Conservation (phyloP, 2,797 vertebrate species). For the Sparus aurata region DNA sequence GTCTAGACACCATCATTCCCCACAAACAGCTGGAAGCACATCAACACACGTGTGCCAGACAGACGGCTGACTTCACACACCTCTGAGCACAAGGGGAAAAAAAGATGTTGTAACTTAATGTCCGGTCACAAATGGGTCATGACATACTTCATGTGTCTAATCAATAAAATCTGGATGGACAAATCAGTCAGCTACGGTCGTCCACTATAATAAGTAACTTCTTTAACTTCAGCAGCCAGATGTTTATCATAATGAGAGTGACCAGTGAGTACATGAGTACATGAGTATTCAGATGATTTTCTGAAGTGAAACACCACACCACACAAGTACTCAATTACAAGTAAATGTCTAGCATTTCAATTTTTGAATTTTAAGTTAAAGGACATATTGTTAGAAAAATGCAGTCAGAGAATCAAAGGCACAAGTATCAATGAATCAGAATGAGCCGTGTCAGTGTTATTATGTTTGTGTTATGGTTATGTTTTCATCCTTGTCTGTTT, state of each 20-base stretch:
- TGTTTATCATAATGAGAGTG: neutral
- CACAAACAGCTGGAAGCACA: conserved; percentile 78
- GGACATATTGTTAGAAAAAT: neutral
- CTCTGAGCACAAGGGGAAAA: conserved; percentile 36
- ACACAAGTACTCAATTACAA: neutral
- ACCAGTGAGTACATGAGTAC: neutral
- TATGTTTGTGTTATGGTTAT: too few relatives aligned
- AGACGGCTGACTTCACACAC: conserved; percentile 71
- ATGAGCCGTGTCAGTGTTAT: neutral
- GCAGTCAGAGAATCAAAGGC: neutral
- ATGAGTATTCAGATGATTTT: neutral
- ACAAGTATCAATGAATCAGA: neutral
- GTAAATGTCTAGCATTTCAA: neutral
- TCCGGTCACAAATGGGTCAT: conserved; percentile 28
- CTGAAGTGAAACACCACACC: neutral
- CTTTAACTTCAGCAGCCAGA: neutral
- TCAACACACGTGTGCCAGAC: conserved; percentile 75
- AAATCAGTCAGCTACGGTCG: neutral
- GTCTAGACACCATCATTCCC: conserved; percentile 69
- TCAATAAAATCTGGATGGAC: conserved; percentile 18
- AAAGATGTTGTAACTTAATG: conserved; percentile 1
- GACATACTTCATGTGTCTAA: conserved; percentile 26
- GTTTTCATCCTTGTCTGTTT: too few relatives aligned
- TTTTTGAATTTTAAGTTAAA: neutral
- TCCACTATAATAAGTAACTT: neutral